Evolutionary conservation across 2,888 invertebrate species (phyloP).

Genomic region (Drosophila limbata): DNA sequence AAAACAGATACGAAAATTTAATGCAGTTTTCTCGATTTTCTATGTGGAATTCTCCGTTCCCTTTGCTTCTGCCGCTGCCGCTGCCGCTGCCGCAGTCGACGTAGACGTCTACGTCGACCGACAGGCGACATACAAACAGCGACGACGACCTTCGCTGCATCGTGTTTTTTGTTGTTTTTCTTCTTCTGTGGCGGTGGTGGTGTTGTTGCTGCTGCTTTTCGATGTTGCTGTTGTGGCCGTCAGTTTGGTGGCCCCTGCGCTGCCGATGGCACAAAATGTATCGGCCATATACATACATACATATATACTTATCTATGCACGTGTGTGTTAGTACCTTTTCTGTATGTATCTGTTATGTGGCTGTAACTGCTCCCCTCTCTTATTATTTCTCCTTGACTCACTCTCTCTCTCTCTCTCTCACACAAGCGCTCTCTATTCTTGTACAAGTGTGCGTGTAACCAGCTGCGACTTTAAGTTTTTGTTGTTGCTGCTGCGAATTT

Average conservation of each 20-base stretch:
- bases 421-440: conserved; percentile 43
- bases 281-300: conserved; percentile 47
- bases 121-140: conserved; percentile 37
- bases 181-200: conserved; percentile 17
- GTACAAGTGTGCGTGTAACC: conserved; percentile 52
- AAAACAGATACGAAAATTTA: conserved; percentile 69
- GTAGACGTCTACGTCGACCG: conserved; percentile 40
- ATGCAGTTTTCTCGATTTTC: conserved; percentile 79
- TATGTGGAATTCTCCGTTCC: conserved; percentile 67
- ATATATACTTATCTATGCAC: conserved; percentile 26
- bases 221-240: conserved; percentile 65
- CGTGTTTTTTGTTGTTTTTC: conserved; percentile 50
- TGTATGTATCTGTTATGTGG: conserved; percentile 62
- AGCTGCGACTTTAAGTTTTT: conserved; percentile 75
- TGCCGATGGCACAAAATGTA: conserved; percentile 72
- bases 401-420: conserved; percentile 8
- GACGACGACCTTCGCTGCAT: conserved; percentile 72
- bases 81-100: conserved; percentile 33
- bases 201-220: conserved; percentile 38
- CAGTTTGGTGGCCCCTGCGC: conserved; percentile 65
- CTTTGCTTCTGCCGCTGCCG: conserved; percentile 24
- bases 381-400: conserved; percentile 24
- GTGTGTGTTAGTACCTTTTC: conserved; percentile 43
- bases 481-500: conserved; percentile 60
- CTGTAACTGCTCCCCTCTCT: conserved; percentile 57